Conservation (phyloP, 2,888 invertebrate genomes). For the Phortica okadai region DNA sequence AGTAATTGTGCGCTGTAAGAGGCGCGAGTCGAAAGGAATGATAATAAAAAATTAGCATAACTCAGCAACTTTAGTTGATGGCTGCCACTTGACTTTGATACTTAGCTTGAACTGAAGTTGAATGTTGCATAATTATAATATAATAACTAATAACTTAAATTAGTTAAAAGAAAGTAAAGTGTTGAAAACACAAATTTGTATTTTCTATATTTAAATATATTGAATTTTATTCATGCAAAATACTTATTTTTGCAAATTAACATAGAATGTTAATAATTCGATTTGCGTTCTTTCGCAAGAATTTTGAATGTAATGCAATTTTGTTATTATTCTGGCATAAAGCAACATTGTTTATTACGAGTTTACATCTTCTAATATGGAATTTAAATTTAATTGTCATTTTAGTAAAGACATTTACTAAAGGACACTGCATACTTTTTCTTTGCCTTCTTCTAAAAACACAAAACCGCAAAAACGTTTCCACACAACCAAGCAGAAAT, state of each 20-base stretch:
- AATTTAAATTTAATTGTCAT: no score
- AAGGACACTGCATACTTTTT: no score
- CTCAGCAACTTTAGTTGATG: slow-evolving; percentile 2
- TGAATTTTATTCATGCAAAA: no score
- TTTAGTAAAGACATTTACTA: no score
- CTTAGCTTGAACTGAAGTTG: background rate
- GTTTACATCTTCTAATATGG: no score
- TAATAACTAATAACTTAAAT: background rate
- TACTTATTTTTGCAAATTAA: no score
- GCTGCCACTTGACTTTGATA: slow-evolving; percentile 12
- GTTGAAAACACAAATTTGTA: no score
- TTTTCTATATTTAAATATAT: no score
- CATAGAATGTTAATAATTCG: no score
- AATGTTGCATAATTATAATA: slow-evolving; percentile 11
- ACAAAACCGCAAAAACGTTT: background rate
- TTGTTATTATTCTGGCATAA: no score
- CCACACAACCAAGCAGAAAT: background rate
- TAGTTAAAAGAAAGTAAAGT: background rate
- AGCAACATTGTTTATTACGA: background rate
- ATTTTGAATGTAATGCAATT: no score
- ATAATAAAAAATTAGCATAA: slow-evolving; percentile 4
- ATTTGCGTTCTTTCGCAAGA: no score
- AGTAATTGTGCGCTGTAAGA: background rate
- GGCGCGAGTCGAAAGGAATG: background rate
- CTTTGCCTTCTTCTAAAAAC: background rate